Base-by-base conservation (phyloP, 2,113 vertebrate species). In the Porphyrio hochstetteri region DNA sequence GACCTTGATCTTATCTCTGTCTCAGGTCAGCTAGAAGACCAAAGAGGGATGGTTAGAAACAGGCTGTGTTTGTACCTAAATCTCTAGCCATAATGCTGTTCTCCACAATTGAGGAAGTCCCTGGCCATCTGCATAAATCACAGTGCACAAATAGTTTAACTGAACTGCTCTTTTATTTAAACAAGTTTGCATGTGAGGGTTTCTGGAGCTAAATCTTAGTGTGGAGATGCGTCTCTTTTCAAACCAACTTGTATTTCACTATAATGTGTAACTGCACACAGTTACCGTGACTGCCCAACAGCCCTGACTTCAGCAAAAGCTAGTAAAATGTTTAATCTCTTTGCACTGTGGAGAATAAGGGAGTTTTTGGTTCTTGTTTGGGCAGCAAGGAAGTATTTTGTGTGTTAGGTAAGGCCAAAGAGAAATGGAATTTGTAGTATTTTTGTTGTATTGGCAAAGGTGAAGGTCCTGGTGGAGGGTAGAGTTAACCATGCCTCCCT, bases 191-290 rank as follows among this genome's bases (percentile, higher is more conserved):
- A 57, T 14, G 24, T 50, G 64, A 74, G 17, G 3, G 6, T 83
- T 94, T 92, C 63, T 90, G 76, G 53, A 36, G 46, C 65, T 61
- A 53, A 72, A 38, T 28, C 77, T 91, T 80, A 82, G n/a, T 65
- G 31, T 78, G 72, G 24, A 70, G 5, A 65, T 65, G n/a, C 60
- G 20, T 77, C 21, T 93, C 28, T 35, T 52, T 82, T 69, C 50
- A 82, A 82, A 90, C 35, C 76, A 88, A 15, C 13, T 27, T 50
- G 9, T 60, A 52, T 89, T 87, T 87, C 10, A 48, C 16, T 69
- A 10, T 72, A 50, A 93, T 82, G 57, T 74, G 69, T 31, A 85
- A 61, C 36, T 72, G 28, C 21, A 7, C 6, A 2, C n/a, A 35
- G 80, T 85, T 80, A 85, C 60, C 12, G 15, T 60, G 59, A 71